Evolutionary conservation across 2,888 invertebrate genomes (phyloP), one percentile per base, ranked within the genome.

Genomic region (Lasioglossum oenotherae): DNA sequence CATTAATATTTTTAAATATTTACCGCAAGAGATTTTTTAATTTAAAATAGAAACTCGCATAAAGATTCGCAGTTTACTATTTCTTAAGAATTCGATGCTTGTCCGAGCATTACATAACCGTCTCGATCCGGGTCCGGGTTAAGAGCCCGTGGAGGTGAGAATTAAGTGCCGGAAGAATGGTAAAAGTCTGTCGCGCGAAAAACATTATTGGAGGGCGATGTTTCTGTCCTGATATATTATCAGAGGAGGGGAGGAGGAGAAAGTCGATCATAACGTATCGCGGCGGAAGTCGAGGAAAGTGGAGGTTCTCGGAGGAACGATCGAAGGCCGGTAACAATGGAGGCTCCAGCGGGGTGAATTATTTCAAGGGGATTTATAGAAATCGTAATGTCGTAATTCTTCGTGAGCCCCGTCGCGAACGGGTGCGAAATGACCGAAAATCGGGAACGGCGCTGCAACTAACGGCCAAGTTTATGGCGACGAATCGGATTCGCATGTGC

Each of bases 401-500:
- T 75, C 46, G 23, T 16, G 69, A 38, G 23, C 38, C n/a, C n/a
- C 31, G 46, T 4, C 14, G 72, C 38, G 27, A 10, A 38, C 31
- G 10, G 38, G 27, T 4, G 64, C 57, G 53, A 67, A 84, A 82
- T 76, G 79, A 57, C 23, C 73, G 73, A 81, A 86, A 84, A 80
- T 86, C 72, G 84, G n/a, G 64, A 31, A 31, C n/a, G 76, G 31
- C 74, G 57, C 81, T 31, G 67, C 77, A 75, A 31, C 71, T 84
- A 87, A 87, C 84, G 84, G 72, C 6, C 74, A 71, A 74, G 84
- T 87, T 87, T 87, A 84, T 76, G 81, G 81, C 77, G 81, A 80
- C 72, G 81, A 84, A 81, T 86, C 81, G 80, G 41, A 76, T 84
- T 74, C 78, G 60, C 74, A 78, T 81, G 82, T 75, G 80, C 84